Evolutionary conservation across 2,797 vertebrate species (phyloP).

Genomic region (Rhinatrema bivittatum): DNA sequence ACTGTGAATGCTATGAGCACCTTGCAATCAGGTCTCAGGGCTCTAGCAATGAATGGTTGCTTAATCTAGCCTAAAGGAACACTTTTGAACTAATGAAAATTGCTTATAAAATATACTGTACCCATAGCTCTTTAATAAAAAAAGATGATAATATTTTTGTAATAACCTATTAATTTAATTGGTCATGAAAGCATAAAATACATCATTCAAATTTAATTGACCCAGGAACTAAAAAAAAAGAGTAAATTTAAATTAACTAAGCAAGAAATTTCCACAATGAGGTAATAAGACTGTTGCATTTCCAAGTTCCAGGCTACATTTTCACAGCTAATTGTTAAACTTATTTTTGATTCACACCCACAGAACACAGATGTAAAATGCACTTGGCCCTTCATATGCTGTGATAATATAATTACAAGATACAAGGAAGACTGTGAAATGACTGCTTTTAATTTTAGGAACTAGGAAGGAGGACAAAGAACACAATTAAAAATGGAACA

Average conservation of each 20-base stretch:
- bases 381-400: slow-evolving; percentile 72
- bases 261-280: slow-evolving; percentile 71
- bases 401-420: slow-evolving; percentile 55
- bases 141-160: slow-evolving; percentile 82
- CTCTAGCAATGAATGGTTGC: slow-evolving; percentile 82
- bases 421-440: slow-evolving; percentile 39
- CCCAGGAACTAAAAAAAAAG: slow-evolving; percentile 95
- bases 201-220: slow-evolving; percentile 98
- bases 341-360: slow-evolving; percentile 67
- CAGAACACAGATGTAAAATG: slow-evolving; percentile 72
- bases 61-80: slow-evolving; percentile 94
- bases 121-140: slow-evolving; percentile 96
- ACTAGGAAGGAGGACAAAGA: slow-evolving; percentile 24
- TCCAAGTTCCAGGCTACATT: slow-evolving; percentile 55
- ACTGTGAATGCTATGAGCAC: slow-evolving; percentile 79
- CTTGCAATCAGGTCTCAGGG: slow-evolving; percentile 80
- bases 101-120: slow-evolving; percentile 98
- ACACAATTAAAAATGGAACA: slow-evolving; percentile 16
- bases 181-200: slow-evolving; percentile 97
- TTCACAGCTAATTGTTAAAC: slow-evolving; percentile 68
- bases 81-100: slow-evolving; percentile 94
- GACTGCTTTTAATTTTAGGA: slow-evolving; percentile 36
- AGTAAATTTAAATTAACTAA: slow-evolving; percentile 86
- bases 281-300: slow-evolving; percentile 66
- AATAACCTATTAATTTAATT: slow-evolving; percentile 99